These are phyloP conservation scores for Sarcoramphus papa DNA, from an alignment of 2,797 vertebrate species.

Conservation along the genomic window DNA sequence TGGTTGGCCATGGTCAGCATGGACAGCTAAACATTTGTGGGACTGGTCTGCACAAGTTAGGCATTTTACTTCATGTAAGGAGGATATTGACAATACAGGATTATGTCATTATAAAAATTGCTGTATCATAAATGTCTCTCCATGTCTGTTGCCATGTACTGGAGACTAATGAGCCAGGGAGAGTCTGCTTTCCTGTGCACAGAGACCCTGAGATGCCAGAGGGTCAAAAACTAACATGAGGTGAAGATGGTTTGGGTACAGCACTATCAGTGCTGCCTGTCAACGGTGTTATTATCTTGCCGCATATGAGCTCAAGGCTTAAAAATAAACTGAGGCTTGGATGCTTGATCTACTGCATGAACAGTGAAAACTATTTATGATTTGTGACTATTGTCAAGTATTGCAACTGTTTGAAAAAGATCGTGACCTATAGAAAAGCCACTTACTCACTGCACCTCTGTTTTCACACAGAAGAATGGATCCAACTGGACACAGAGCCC, in stretches of 20 bases:
- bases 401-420: neutral
- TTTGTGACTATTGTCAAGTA: neutral
- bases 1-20: neutral
- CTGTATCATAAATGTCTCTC: neutral
- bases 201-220: neutral
- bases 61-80: neutral
- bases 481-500: neutral
- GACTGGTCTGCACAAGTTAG: neutral
- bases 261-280: neutral
- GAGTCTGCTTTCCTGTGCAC: neutral
- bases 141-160: neutral
- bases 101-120: neutral
- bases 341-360: neutral
- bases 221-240: neutral
- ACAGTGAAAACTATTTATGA: neutral
- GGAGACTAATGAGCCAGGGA: neutral
- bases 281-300: neutral
- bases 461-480: neutral
- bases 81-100: neutral
- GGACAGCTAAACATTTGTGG: neutral
- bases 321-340: neutral
- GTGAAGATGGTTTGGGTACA: neutral
- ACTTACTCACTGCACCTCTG: neutral
- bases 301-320: neutral
- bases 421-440: neutral